These are phyloP conservation scores for Pimpla rufipes DNA, from an alignment of 2,888 invertebrate species.

Conservation along the genomic window DNA sequence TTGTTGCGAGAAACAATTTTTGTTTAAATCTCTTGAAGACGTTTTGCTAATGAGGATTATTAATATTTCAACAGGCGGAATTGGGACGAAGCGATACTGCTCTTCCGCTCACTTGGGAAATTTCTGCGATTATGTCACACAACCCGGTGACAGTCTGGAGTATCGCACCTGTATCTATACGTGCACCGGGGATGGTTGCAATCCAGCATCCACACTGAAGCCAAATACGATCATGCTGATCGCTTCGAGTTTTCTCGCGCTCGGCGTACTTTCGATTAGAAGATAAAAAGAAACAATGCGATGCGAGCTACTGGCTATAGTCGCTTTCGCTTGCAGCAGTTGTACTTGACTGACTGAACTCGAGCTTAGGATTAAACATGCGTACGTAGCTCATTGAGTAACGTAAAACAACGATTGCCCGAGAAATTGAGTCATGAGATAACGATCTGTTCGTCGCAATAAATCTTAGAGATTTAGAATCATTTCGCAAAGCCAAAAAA, in stretches of 20 bases:
- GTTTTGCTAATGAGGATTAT: not conserved
- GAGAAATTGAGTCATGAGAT: not conserved
- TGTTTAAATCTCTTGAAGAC: not conserved
- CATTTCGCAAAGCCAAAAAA: not conserved
- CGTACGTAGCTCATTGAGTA: not conserved
- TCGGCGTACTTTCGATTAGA: constrained; percentile 20
- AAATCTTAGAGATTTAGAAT: not conserved
- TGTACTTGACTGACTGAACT: not conserved
- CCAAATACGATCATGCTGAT: constrained; percentile 55
- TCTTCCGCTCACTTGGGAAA: constrained; percentile 95
- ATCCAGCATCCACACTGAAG: constrained; percentile 86
- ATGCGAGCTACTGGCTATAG: not conserved
- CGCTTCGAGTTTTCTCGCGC: constrained; percentile 4
- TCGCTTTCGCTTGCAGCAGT: constrained; percentile 17
- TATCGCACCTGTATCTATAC: constrained; percentile 96
- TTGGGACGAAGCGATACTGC: constrained; percentile 95
- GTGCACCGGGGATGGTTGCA: constrained; percentile 94
- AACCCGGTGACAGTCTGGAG: constrained; percentile 93
- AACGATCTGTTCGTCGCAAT: not conserved
- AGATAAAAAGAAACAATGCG: constrained; percentile 31
- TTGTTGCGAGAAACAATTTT: not conserved
- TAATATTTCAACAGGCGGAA: constrained; percentile 89
- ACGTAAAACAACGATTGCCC: not conserved
- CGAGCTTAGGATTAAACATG: constrained; percentile 17
- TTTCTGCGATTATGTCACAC: constrained; percentile 94